Conservation (phyloP, 2,797 vertebrate genomes). For the Tapera naevia region DNA sequence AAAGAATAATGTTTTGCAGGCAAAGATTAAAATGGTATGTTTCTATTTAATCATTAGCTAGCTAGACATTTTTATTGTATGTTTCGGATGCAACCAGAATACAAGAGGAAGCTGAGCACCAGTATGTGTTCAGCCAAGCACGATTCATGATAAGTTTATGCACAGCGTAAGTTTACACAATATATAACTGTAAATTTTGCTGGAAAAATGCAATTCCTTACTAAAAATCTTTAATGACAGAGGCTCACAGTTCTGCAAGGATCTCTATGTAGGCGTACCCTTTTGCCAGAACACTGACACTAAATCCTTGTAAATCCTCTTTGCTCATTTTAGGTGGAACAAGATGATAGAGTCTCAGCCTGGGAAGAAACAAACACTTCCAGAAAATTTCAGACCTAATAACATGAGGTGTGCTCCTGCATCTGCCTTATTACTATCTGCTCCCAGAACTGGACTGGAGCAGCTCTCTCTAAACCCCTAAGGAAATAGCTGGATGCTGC, state of each 20-base stretch:
- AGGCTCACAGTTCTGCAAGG: background rate
- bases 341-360: background rate
- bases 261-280: background rate
- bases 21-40: background rate
- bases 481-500: background rate
- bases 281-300: background rate
- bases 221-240: fast-evolving
- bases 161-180: background rate
- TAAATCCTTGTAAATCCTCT: background rate
- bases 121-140: background rate
- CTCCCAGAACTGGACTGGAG: fast-evolving
- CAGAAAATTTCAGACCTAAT: background rate
- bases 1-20: background rate
- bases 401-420: fast-evolving
- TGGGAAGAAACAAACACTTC: fast-evolving
- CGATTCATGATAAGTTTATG: background rate
- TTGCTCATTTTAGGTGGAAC: background rate
- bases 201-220: background rate
- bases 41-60: background rate
- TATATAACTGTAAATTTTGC: fast-evolving
- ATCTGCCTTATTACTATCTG: background rate
- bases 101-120: background rate
- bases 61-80: fast-evolving
- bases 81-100: background rate
- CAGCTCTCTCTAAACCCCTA: fast-evolving